Conservation (phyloP, 2,888 invertebrate genomes). For the Epicampocera succincta region DNA sequence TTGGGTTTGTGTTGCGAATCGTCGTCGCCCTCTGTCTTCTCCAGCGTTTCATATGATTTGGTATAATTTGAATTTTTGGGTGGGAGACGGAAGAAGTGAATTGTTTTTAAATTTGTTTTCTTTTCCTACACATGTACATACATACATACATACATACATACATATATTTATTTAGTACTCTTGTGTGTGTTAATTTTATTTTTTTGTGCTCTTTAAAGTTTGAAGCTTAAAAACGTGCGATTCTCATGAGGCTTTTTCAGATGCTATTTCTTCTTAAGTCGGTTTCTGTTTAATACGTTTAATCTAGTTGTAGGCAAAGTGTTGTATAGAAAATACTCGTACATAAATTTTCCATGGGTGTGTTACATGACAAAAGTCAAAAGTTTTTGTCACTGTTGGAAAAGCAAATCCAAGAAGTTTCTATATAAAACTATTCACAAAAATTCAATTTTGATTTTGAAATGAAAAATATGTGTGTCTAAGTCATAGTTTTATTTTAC, state of each 20-base stretch:
- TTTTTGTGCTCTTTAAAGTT: constrained; percentile 33
- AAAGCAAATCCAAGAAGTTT: no score
- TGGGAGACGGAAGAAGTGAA: constrained; percentile 44
- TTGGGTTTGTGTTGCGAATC: constrained; percentile 21
- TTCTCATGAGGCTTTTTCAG: constrained; percentile 38
- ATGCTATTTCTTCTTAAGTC: neutral
- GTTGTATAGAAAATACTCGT: constrained; percentile 55
- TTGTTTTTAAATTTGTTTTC: constrained; percentile 24
- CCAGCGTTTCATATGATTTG: constrained; percentile 1
- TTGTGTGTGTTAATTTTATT: no score
- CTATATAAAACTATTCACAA: no score
- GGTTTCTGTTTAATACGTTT: constrained; percentile 53
- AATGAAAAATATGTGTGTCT: no score
- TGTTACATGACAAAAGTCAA: constrained; percentile 40
- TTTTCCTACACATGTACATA: neutral
- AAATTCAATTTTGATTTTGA: no score
- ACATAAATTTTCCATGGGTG: constrained; percentile 61
- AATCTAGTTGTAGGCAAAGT: constrained; percentile 36
- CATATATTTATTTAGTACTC: no score
- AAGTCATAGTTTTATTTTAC: no score
- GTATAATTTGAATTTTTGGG: constrained; percentile 8
- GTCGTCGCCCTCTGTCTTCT: neutral
- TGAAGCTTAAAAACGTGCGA: constrained; percentile 16
- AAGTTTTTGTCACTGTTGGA: neutral
- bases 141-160: neutral